Evolutionary conservation across 2,113 vertebrate species (phyloP).

Genomic region (Oryzias javanicus): DNA sequence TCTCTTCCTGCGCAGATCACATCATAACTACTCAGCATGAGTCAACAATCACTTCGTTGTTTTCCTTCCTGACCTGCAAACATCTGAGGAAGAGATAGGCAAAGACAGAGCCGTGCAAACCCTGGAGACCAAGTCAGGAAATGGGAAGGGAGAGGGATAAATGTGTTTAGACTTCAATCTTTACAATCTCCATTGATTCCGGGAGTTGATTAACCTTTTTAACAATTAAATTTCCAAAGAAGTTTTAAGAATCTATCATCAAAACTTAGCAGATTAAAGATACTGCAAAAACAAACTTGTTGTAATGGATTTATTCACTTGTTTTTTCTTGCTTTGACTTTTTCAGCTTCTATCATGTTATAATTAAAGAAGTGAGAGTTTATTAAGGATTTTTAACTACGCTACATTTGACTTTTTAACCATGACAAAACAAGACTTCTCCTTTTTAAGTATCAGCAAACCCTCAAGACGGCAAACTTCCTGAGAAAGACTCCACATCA

Average conservation of each 20-base stretch:
- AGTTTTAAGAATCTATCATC: no score
- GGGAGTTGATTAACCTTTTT: background rate
- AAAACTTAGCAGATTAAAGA: no score
- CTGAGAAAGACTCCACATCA: conserved; percentile 24
- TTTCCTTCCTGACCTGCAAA: conserved; percentile 62
- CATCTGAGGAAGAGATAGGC: conserved; percentile 39
- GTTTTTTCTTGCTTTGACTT: conserved; percentile 19
- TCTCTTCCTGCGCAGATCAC: conserved; percentile 14
- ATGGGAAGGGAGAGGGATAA: conserved; percentile 39
- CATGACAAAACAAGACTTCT: conserved; percentile 28
- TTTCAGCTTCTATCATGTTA: background rate
- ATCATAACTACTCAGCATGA: conserved; percentile 45
- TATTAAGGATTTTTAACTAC: conserved; percentile 8
- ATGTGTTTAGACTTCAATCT: conserved; percentile 33
- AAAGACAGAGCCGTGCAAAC: conserved; percentile 28
- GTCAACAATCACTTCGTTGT: conserved; percentile 40
- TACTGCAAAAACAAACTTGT: conserved; percentile 33
- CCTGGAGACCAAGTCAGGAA: conserved; percentile 57
- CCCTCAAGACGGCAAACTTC: conserved; percentile 39
- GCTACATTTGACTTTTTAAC: background rate
- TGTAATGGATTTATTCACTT: conserved; percentile 28
- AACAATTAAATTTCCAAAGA: background rate
- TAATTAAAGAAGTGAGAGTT: background rate
- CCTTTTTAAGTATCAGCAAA: conserved; percentile 9
- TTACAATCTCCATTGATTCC: conserved; percentile 22